Conservation (phyloP, 2,888 invertebrate genomes). For the Hyppa rectilinea region DNA sequence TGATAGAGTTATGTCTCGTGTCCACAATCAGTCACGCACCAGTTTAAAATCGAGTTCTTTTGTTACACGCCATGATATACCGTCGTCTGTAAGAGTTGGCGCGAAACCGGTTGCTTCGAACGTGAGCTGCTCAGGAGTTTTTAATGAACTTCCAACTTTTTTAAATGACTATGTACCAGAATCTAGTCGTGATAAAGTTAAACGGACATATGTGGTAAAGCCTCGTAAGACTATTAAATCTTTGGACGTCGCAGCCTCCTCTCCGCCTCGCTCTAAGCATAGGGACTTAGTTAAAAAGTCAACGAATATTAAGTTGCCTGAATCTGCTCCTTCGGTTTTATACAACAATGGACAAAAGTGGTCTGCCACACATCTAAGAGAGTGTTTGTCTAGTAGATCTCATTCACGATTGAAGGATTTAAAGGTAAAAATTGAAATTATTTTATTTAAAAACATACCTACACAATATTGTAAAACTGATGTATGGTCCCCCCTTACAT, state of each 20-base stretch:
- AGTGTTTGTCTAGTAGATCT: conserved; percentile 81
- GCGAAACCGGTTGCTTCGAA: conserved; percentile 83
- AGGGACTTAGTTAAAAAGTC: conserved; percentile 61
- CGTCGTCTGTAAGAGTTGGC: conserved; percentile 78
- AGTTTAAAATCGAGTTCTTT: conserved; percentile 75
- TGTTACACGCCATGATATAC: conserved; percentile 80
- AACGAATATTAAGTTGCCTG: conserved; percentile 65
- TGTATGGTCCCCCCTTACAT: too few species aligned
- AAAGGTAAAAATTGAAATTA: conserved; percentile 72
- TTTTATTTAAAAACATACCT: neutral
- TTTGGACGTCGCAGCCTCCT: conserved; percentile 77
- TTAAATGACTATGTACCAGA: conserved; percentile 81
- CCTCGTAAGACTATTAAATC: conserved; percentile 84
- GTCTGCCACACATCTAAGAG: conserved; percentile 75
- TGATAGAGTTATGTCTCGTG: conserved; percentile 85
- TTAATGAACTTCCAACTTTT: conserved; percentile 82
- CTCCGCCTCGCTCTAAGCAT: conserved; percentile 71
- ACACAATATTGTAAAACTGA: neutral
- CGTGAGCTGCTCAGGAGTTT: conserved; percentile 76
- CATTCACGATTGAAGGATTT: conserved; percentile 81
- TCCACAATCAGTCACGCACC: conserved; percentile 72
- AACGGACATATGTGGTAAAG: conserved; percentile 77
- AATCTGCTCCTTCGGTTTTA: conserved; percentile 77
- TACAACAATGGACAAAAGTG: conserved; percentile 69
- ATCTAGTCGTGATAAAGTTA: conserved; percentile 65